These are phyloP conservation scores for Carassius carassius DNA, from an alignment of 2,113 vertebrate species.

Conservation along the genomic window DNA sequence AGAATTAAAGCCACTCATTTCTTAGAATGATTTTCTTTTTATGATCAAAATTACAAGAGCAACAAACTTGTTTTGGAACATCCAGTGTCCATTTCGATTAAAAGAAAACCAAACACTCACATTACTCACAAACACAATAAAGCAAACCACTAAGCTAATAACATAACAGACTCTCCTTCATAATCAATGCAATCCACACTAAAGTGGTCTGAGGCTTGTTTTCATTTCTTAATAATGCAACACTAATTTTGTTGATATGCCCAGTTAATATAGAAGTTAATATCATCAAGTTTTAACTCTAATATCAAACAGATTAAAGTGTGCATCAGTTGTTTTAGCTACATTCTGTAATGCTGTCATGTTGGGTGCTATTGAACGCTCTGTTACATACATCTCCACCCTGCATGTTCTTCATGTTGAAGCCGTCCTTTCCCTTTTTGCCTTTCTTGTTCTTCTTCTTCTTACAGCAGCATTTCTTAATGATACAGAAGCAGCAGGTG, in stretches of 20 bases:
- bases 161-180: constrained; percentile 45
- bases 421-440: constrained; percentile 92
- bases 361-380: not conserved
- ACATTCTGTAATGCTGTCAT: not conserved
- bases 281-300: not conserved
- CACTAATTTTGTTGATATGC: not conserved
- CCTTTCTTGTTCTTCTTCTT: constrained; percentile 99
- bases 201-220: constrained; percentile 18
- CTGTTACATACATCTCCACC: constrained; percentile 75
- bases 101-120: constrained; percentile 63
- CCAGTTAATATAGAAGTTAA: not conserved
- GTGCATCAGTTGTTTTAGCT: not conserved
- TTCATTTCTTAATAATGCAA: constrained; percentile 29
- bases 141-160: constrained; percentile 59
- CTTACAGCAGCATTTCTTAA: constrained; percentile 99
- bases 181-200: not conserved
- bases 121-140: constrained; percentile 65
- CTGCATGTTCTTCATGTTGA: constrained; percentile 98
- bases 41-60: not conserved
- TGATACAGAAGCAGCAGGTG: constrained; percentile 98
- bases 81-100: constrained; percentile 71
- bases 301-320: not conserved
- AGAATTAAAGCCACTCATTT: not conserved
- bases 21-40: not conserved
- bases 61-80: constrained; percentile 13